Evolutionary conservation across 2,113 vertebrate genomes (phyloP), one percentile per base, ranked within the genome.

Genomic region (Petromus typicus): DNA sequence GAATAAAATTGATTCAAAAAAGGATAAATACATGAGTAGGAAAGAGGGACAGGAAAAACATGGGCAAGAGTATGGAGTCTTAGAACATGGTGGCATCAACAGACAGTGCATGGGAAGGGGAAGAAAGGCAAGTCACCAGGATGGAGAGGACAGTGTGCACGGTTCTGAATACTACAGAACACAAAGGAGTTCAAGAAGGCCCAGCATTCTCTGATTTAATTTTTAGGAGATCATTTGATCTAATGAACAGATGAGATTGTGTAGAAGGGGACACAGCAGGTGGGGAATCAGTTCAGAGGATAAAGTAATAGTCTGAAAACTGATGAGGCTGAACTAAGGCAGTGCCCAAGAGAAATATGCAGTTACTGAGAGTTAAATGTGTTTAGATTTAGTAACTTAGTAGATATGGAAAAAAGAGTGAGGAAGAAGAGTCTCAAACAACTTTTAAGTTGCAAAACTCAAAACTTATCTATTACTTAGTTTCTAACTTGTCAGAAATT

Each of bases 401-500:
- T 0, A 71, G 75, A 90, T 61, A 6, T 22, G 13, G 34, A n/a
- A 45, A 8, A 20, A 66, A 25, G 32, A 90, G 3, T 56, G n/a
- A 89, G 25, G 66, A 86, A 76, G n/a, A 61, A 25, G 54, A 73
- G 23, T 76, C 13, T 56, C 64, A 64, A 84, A 80, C 16, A 94
- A 37, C 23, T 63, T 79, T n/a, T 61, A 87, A 57, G 76, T 69
- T 90, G 14, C 17, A 54, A 22, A 40, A 66, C 25, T 54, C 83
- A 54, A 87, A 11, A 13, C 64, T 25, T 71, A 96, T 61, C n/a
- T 86, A 73, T 57, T 83, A 93, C 91, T 85, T 43, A 57, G 22
- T 83, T 91, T 79, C 71, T 95, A 30, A 91, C 6, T 95, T 94
- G 75, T 18, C 43, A 94, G 63, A 91, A 94, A 94, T 75, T 51